phyloP scores from a whole-genome alignment of 2,888 invertebrate species.

The Thymelicus lineola region DNA sequence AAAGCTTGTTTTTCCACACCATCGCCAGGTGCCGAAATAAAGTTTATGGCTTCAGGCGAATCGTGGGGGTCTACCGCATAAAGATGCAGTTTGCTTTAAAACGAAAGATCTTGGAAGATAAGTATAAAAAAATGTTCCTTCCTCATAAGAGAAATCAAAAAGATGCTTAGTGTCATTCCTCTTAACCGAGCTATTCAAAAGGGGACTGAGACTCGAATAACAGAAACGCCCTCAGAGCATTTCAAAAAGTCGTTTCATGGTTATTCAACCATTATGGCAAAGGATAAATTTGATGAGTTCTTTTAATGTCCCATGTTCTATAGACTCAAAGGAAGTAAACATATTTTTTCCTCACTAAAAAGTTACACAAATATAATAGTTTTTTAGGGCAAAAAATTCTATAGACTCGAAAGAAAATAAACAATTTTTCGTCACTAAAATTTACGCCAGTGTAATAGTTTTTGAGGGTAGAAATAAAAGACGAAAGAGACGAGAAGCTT shows the following conservation, averaged over 20 bases:
- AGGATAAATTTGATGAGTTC: constrained; percentile 1
- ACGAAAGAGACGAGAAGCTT: too few species aligned
- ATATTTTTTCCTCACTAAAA: too few species aligned
- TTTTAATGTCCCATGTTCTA: not conserved
- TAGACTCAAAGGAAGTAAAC: not conserved
- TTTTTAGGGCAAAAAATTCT: too few species aligned
- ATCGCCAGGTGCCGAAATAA: constrained; percentile 23
- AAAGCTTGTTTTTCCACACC: not conserved
- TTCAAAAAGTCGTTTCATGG: constrained; percentile 7
- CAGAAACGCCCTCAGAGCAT: constrained; percentile 12
- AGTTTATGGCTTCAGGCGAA: not conserved
- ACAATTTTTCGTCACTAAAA: too few species aligned
- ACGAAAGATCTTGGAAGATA: not conserved
- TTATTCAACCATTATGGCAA: not conserved
- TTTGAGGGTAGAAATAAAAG: too few species aligned
- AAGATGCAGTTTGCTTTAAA: constrained; percentile 13
- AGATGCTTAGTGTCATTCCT: constrained; percentile 2
- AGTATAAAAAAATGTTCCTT: constrained; percentile 5
- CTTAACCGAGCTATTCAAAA: constrained; percentile 23
- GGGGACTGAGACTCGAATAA: constrained; percentile 19
- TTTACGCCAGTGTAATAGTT: too few species aligned
- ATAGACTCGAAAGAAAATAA: too few species aligned
- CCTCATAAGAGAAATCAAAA: constrained; percentile 22
- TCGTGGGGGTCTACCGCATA: not conserved
- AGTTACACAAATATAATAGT: too few species aligned